phyloP scores from a whole-genome alignment of 2,113 vertebrate species.

The Athene cunicularia region DNA sequence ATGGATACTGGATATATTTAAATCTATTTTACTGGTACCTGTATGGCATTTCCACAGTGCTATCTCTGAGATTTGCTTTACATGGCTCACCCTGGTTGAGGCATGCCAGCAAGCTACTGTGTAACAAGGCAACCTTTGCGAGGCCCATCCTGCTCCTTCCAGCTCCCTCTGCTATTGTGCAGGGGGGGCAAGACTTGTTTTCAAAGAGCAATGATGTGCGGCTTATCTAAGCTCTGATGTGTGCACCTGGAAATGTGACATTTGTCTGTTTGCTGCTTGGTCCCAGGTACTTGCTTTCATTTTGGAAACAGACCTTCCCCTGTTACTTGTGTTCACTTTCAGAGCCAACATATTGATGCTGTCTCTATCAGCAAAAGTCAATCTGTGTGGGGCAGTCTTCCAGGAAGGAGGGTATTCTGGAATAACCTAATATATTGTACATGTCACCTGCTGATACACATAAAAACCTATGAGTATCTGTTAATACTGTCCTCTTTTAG shows the following conservation, averaged over 20 bases:
- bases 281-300: neutral
- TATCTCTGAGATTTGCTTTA: neutral
- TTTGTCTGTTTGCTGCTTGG: rapidly evolving
- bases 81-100: neutral
- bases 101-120: neutral
- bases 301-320: neutral
- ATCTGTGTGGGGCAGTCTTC: neutral
- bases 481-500: neutral
- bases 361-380: neutral
- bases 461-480: neutral
- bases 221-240: neutral
- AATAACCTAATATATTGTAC: neutral
- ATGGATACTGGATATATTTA: neutral
- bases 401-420: neutral
- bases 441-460: neutral
- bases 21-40: neutral
- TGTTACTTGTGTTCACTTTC: neutral
- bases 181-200: neutral
- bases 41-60: neutral
- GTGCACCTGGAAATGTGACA: rapidly evolving
- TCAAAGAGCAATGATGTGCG: neutral
- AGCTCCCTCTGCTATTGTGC: neutral
- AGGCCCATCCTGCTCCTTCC: neutral
- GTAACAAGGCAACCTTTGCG: neutral
- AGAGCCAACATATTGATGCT: neutral